phyloP scores from a whole-genome alignment of 2,888 invertebrate species.

The Caenorhabditis sp. region DNA sequence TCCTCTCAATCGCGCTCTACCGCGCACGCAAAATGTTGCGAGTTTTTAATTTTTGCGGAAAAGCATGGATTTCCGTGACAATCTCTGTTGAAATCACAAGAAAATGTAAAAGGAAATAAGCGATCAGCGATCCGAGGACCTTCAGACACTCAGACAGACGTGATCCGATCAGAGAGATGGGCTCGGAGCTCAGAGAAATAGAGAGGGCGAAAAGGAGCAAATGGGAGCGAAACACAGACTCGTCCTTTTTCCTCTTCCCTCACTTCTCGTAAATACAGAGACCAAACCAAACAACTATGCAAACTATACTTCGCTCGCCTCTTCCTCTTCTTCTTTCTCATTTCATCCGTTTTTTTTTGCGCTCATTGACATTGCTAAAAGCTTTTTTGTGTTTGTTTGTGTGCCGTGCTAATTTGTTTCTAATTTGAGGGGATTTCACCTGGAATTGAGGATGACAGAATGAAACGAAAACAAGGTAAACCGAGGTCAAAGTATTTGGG shows the following conservation, averaged over 20 bases:
- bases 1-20: too few species aligned
- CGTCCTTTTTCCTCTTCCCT: not conserved
- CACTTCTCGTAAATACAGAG: conserved; percentile 6
- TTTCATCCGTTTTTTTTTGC: not conserved
- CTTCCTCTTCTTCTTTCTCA: not conserved
- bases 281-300: conserved; percentile 10
- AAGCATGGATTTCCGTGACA: too few species aligned
- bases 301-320: conserved; percentile 3
- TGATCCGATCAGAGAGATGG: not conserved
- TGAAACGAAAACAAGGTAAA: not conserved
- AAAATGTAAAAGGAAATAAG: too few species aligned
- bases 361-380: not conserved
- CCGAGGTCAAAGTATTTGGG: too few species aligned
- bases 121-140: not conserved
- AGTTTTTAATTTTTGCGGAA: too few species aligned
- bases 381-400: not conserved
- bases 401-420: not conserved
- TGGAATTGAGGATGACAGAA: conserved; percentile 4
- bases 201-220: conserved; percentile 1
- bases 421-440: not conserved
- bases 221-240: conserved; percentile 4
- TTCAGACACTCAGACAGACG: conserved; percentile 7
- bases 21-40: too few species aligned
- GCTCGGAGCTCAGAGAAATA: not conserved
- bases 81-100: too few species aligned